Evolutionary conservation across 1,140 invertebrate species (phyloP).

Genomic region (Mycetomoellerius zeteki): DNA sequence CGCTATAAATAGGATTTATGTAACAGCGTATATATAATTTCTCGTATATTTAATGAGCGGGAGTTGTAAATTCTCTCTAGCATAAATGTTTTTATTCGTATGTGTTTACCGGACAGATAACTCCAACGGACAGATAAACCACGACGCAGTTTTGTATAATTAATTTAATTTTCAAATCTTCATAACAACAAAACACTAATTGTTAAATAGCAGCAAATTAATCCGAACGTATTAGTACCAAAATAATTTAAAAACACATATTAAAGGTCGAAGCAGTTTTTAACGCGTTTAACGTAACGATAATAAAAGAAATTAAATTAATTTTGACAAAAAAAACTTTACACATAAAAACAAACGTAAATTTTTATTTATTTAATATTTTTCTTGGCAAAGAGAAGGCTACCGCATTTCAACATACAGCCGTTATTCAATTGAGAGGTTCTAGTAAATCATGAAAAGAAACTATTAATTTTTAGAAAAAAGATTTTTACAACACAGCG

Average conservation of each 20-base stretch:
- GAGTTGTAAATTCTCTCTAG: not conserved
- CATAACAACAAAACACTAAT: not conserved
- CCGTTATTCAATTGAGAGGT: not conserved
- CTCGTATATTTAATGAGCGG: not conserved
- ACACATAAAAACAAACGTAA: not conserved
- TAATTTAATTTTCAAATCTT: slow-evolving; percentile 4
- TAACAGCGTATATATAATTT: slow-evolving; percentile 20
- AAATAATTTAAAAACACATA: not conserved
- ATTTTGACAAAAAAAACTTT: not conserved
- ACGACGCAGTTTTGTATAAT: not conserved
- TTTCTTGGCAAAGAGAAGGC: not conserved
- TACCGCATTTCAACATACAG: not conserved
- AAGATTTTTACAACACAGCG: not conserved
- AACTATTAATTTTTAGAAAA: not conserved
- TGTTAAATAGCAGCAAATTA: not conserved
- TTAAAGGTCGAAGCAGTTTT: not conserved
- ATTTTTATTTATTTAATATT: not conserved
- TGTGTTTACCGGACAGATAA: not conserved
- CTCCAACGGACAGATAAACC: not conserved
- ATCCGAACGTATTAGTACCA: not conserved
- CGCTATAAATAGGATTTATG: slow-evolving; percentile 22
- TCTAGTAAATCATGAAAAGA: not conserved
- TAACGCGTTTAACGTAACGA: not conserved
- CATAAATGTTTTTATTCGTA: slow-evolving; percentile 20
- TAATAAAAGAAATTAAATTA: not conserved